These are phyloP conservation scores for Mormyrops attenuatus DNA, from an alignment of 2,797 vertebrate genomes.

Conservation along the genomic window DNA sequence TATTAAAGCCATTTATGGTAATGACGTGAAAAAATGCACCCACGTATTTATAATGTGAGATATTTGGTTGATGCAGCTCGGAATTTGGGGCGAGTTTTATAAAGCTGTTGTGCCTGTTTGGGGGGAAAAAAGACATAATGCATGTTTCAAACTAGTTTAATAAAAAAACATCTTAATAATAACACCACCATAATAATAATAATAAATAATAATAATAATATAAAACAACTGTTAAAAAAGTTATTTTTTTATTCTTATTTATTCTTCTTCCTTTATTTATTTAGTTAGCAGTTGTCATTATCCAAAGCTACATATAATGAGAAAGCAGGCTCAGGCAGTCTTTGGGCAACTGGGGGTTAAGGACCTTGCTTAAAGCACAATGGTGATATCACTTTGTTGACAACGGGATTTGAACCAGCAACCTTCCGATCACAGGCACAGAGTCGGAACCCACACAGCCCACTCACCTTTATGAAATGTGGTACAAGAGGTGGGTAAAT, in stretches of 20 bases:
- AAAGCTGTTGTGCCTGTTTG: not conserved
- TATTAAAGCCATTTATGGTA: not conserved
- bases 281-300: not conserved
- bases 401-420: not conserved
- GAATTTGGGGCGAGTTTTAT: not conserved
- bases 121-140: not conserved
- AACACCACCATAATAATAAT: not conserved
- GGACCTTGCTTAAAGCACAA: not conserved
- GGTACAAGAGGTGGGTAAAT: not conserved
- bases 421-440: not conserved
- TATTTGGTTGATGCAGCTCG: not conserved
- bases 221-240: not conserved
- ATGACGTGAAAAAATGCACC: not conserved
- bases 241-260: not conserved
- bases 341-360: not conserved
- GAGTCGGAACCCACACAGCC: not conserved
- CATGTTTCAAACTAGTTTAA: not conserved
- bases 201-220: not conserved
- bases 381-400: not conserved
- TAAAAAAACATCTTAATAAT: not conserved
- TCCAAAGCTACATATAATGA: not conserved
- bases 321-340: not conserved
- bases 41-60: not conserved
- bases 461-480: not conserved
- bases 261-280: not conserved